Conservation (phyloP, 2,888 invertebrate genomes). For the Caenorhabditis virilis region DNA sequence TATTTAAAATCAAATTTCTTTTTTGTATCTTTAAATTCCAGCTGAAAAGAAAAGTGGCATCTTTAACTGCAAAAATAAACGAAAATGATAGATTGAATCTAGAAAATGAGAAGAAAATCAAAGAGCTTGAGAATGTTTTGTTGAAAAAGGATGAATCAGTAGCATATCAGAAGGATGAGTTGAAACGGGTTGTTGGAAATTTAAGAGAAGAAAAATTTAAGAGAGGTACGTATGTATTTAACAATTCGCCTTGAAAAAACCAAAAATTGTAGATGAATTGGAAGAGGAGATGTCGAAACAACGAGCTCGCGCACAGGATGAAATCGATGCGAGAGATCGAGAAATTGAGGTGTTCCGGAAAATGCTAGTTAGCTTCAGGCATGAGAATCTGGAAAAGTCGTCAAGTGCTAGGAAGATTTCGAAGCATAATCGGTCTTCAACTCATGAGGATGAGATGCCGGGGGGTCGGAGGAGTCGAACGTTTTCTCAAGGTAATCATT, state of each 20-base stretch:
- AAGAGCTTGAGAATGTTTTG: slow-evolving; percentile 13
- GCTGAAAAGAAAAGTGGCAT: neutral
- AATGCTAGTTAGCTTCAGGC: slow-evolving; percentile 26
- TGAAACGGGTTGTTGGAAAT: slow-evolving; percentile 14
- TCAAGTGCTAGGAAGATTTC: slow-evolving; percentile 20
- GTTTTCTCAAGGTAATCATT: slow-evolving; percentile 23
- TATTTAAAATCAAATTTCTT: too few relatives aligned
- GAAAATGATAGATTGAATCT: slow-evolving; percentile 7
- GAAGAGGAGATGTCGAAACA: slow-evolving; percentile 27
- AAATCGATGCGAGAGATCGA: slow-evolving; percentile 26
- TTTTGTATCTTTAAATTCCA: too few relatives aligned
- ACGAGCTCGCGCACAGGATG: slow-evolving; percentile 18
- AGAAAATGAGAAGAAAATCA: slow-evolving; percentile 22
- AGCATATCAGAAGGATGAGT: slow-evolving; percentile 13
- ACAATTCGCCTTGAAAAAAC: neutral
- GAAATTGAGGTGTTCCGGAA: slow-evolving; percentile 33
- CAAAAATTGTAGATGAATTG: slow-evolving; percentile 17
- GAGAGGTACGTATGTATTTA: too few relatives aligned
- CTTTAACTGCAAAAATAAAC: neutral
- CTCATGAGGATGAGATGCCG: slow-evolving; percentile 19
- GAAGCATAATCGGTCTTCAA: slow-evolving; percentile 20
- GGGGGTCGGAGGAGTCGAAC: slow-evolving; percentile 22
- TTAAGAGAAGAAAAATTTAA: slow-evolving; percentile 16
- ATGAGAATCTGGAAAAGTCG: slow-evolving; percentile 28
- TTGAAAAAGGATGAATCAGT: slow-evolving; percentile 7